Evolutionary conservation across 2,888 invertebrate species (phyloP), one percentile per base, ranked within the genome.

Genomic region (Nemotelus pantherinus): DNA sequence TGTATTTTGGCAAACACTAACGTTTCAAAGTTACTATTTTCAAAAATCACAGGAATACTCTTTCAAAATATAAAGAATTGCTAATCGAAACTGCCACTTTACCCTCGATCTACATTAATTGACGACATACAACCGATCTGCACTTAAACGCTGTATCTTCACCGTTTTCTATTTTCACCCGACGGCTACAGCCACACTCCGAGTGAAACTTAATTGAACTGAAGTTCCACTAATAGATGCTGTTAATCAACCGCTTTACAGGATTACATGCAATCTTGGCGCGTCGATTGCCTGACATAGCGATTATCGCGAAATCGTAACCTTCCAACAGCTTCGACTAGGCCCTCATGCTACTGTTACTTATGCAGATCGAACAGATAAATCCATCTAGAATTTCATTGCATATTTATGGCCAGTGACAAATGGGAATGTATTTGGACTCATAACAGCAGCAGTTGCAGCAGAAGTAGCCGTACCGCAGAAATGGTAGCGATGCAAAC

Each of bases 391-490:
- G 50, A 68, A 74, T 77, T 79, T 68, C 74, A 72, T 65, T 74
- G 55, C 68, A 68, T 79, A 77, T 77, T 79, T 77, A 79, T 74
- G 68, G 60, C 63, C 71, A 63, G 77, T 79, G 79, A 79, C 77
- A 79, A 79, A 79, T 79, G 79, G 77, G 60, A 68, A 41, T 72
- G 57, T 47, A 72, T 58, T 45, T 58, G 72, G 45, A 77, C 77
- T 67, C 76, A 77, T 72, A 72, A 72, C 39, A 47, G 25, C 25
- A 25, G 25, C 25, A 1, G 25, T 25, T 25, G 25, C 1, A 25
- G 25, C 25, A 25, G 25, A 25, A 25, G 25, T 25, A 25, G 25
- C 25, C 25, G 25, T 25, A 25, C 25, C 25, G 25, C 25, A 25
- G 25, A 25, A 25, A 25, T 25, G 25, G 25, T 25, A 25, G 72